Conservation (phyloP, 2,113 vertebrate genomes). For the Xyrauchen texanus region DNA sequence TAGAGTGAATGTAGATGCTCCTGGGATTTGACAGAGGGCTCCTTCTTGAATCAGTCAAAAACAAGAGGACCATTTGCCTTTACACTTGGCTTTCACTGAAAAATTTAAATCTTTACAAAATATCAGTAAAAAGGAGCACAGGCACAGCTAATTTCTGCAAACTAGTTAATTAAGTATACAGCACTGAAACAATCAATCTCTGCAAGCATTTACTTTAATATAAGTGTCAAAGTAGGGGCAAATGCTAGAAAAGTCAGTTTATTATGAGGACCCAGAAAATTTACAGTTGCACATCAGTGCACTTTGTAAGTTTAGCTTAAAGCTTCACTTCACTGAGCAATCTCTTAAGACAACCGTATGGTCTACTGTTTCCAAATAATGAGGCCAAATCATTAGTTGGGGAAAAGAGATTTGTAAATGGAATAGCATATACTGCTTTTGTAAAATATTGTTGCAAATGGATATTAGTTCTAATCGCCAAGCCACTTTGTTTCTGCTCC, state of each 20-base stretch:
- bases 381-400: constrained; percentile 25
- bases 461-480: constrained; percentile 17
- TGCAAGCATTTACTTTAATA: neutral
- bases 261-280: neutral
- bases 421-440: constrained; percentile 5
- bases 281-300: constrained; percentile 30
- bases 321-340: constrained; percentile 14
- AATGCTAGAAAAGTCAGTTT: constrained; percentile 7
- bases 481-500: constrained; percentile 10
- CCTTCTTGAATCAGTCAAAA: neutral
- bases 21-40: neutral
- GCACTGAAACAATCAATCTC: neutral
- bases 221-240: neutral
- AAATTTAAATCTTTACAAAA: neutral
- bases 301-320: neutral
- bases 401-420: constrained; percentile 37
- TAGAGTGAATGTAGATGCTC: neutral
- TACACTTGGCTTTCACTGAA: too few relatives aligned
- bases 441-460: neutral
- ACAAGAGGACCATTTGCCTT: neutral
- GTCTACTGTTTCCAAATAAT: constrained; percentile 38
- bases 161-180: neutral
- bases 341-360: constrained; percentile 11
- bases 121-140: constrained; percentile 6
- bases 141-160: neutral